phyloP scores from a whole-genome alignment of 1,140 invertebrate species.

The Matsumurasca onukii region DNA sequence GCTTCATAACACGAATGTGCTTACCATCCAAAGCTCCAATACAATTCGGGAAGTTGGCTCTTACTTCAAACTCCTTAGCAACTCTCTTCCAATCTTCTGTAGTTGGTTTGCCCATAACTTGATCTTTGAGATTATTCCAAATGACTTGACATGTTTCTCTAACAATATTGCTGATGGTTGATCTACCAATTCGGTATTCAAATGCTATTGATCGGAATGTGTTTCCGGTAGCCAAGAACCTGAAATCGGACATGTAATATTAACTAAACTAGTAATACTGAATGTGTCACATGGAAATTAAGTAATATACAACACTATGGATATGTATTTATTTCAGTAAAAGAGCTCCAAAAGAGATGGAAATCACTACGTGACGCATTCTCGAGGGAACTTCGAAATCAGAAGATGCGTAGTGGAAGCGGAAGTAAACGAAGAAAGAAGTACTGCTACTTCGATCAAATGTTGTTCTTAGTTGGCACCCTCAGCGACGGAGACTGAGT shows the following conservation, averaged over 20 bases:
- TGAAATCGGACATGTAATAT: conserved; percentile 34
- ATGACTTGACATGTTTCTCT: conserved; percentile 37
- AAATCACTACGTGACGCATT: neutral
- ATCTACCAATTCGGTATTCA: conserved; percentile 37
- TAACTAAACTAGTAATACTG: neutral
- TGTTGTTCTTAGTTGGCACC: conserved; percentile 13
- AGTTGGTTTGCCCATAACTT: conserved; percentile 34
- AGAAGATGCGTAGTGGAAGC: neutral
- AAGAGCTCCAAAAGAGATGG: neutral
- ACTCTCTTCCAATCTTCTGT: conserved; percentile 34
- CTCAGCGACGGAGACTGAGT: neutral
- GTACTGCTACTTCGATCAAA: neutral
- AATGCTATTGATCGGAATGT: conserved; percentile 38
- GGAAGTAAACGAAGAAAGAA: neutral
- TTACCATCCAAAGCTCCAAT: conserved; percentile 49
- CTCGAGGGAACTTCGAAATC: neutral
- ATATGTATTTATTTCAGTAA: neutral
- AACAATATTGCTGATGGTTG: conserved; percentile 39
- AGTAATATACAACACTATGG: neutral
- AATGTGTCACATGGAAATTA: neutral
- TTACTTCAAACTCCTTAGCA: conserved; percentile 24
- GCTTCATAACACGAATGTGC: conserved; percentile 44
- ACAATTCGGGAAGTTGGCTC: conserved; percentile 45
- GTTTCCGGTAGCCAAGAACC: conserved; percentile 39
- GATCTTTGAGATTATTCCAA: conserved; percentile 33